A percentile compares a stretch with the other conserved stretches of the same genome.
Conservation (phyloP, 2,888 invertebrate species). For the Tenthredo amoena region DNA sequence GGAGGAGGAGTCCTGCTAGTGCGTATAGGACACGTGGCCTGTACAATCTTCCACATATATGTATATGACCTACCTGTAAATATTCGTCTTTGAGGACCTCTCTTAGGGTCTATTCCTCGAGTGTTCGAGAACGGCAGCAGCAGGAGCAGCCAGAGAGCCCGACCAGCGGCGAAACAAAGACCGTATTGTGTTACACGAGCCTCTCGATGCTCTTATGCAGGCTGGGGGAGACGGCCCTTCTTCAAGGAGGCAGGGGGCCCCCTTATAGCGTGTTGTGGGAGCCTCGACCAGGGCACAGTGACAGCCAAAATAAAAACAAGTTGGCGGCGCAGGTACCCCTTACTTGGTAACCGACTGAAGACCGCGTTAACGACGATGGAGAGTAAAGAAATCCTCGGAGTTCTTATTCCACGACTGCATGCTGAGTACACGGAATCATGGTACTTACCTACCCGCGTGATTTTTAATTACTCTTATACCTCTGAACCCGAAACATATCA, state of each 20-base stretch:
- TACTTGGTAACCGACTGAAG: slow-evolving; percentile 38
- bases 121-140: background rate
- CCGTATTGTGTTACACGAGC: slow-evolving; percentile 52
- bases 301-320: slow-evolving; percentile 50
- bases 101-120: background rate
- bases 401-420: background rate
- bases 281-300: slow-evolving; percentile 14
- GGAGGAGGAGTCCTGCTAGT: background rate
- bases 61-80: background rate
- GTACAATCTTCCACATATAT: background rate
- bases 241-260: background rate
- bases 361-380: slow-evolving; percentile 34
- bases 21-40: slow-evolving; percentile 9
- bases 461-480: slow-evolving; percentile 29
- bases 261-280: slow-evolving; percentile 40
- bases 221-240: background rate
- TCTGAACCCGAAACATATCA: background rate
- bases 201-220: slow-evolving; percentile 47
- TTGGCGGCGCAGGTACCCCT: slow-evolving; percentile 21
- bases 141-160: background rate
- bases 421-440: background rate
- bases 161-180: slow-evolving; percentile 48
- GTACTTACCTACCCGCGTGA: background rate
- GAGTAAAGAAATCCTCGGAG: slow-evolving; percentile 18
- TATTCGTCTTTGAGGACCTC: slow-evolving; percentile 27